Percentiles rank a stretch among this genome's conserved stretches.
Evolutionary conservation across 2,888 invertebrate species (phyloP).

Genomic region (Sarcophaga subvicina): DNA sequence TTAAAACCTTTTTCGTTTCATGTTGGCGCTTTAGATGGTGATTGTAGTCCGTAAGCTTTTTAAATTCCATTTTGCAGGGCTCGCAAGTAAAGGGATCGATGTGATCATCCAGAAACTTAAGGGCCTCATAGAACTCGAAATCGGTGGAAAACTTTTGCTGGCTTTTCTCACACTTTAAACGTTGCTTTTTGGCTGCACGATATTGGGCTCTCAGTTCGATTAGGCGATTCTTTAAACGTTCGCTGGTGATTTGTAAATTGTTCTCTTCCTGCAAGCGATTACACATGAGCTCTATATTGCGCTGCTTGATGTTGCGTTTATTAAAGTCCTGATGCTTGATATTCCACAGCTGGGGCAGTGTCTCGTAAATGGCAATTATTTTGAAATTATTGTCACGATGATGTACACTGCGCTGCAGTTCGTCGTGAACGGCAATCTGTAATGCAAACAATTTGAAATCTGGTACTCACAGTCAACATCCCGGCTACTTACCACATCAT

Average conservation of each 20-base stretch:
- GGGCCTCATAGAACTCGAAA: constrained; percentile 74
- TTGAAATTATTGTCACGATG: constrained; percentile 73
- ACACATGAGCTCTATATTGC: constrained; percentile 74
- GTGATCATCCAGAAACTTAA: constrained; percentile 76
- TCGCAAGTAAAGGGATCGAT: constrained; percentile 76
- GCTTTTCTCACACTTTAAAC: constrained; percentile 69
- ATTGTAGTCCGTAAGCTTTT: constrained; percentile 73
- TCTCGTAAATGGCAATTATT: constrained; percentile 75
- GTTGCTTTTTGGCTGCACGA: constrained; percentile 74
- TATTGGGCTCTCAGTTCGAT: constrained; percentile 76
- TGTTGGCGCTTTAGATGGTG: constrained; percentile 74
- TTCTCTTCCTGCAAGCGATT: constrained; percentile 74
- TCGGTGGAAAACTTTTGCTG: constrained; percentile 71
- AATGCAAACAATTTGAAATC: background rate
- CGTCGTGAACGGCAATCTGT: constrained; percentile 60
- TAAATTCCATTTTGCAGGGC: constrained; percentile 73
- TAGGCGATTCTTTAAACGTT: constrained; percentile 75
- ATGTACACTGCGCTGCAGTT: constrained; percentile 73
- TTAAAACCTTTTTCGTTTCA: background rate
- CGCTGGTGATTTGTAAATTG: constrained; percentile 74
- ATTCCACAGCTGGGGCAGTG: constrained; percentile 76
- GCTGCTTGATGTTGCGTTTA: constrained; percentile 74
- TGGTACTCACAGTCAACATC: background rate
- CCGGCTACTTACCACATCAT: constrained; percentile 72
- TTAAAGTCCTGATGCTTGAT: constrained; percentile 75